Base-by-base conservation (phyloP, 2,888 invertebrate genomes). In the Caenorhabditis panamensis region DNA sequence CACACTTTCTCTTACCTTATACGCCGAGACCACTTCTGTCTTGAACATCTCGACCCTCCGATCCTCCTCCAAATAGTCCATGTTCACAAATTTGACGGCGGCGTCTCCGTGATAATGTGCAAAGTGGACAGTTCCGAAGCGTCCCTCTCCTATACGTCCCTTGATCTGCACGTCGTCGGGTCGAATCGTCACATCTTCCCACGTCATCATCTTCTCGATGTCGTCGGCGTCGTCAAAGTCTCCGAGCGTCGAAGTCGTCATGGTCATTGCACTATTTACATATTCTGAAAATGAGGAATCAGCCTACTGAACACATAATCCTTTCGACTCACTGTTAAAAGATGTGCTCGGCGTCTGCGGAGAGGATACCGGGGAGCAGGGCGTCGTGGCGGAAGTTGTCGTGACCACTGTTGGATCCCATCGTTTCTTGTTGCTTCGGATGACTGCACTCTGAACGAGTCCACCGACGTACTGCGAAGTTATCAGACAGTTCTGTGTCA, bases 31-130 rank as follows among this genome's bases (percentile, higher is more conserved):
- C 87, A 95, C 95, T 93, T 97, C 98, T 86, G 95, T 94, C 92
- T 96, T 97, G 93, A 99, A 98, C 69, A 96, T 95, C 91, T 97
- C 96, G 73, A 97, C 93, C 90, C 95, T 95, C 88, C 95, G 95
- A 90, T 95, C 94, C 47, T 91, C 91, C 1, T 89, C 87, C 83
- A 96, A 93, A 91, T 95, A 94, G 91, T 95, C 95, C 94, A 96
- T 96, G 92, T 96, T 95, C 84, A 98, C 93, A 90, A 96, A 94
- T 93, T 98, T 98, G 86, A 98, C 95, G 24, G 98, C 98, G 28
- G 98, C 97, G 91, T 96, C 96, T 37, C 87, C 87, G 49, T 79
- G 85, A 56, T 86, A 82, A 47, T 78, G 69, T 0, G 81, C 96
- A 22, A 68, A 53, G 59, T 80, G 68, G 28, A 80, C 80, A 22